Base-by-base conservation (phyloP, 2,113 vertebrate species). In the Hepsetus odoe region DNA sequence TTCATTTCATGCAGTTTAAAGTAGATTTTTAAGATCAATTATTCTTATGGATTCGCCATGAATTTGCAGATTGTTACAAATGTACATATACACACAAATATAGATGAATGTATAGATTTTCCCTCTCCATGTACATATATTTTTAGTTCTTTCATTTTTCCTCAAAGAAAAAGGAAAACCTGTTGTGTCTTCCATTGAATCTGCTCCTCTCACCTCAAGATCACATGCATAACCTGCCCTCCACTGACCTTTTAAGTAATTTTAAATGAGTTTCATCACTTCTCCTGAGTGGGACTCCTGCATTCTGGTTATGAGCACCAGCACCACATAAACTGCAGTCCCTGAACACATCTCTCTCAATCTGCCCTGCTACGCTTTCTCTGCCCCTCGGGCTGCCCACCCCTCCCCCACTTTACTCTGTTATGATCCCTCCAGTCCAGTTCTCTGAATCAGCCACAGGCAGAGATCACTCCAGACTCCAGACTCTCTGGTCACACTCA, bases 401-500 rank as follows among this genome's bases (percentile, higher is more conserved):
- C 80, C 84, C 79, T 86, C 81, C 86, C 87, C 85, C 80, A 77
- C 74, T 84, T 78, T 51, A 72, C 69, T 82, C 81, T 88, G 84
- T 86, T 85, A 84, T 84, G 86, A 87, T 88, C 88, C 81, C 79
- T 85, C 86, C 85, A 84, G 86, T 86, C 85, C 84, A 70, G 79
- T 85, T 86, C 89, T 49, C n/a, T 56, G 55, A 78, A 77, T 30
- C 58, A 61, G 26, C 67, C 46, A 53, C 82, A 87, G 26, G 81
- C 80, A 88, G 90, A 86, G 86, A 76, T 85, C 69, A 24, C 16
- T 74, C 88, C 88, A 82, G 82, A n/a, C n/a, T n/a, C n/a, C n/a
- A n/a, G n/a, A n/a, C 93, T 71, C 86, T 59, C 83, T 87, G 91
- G 83, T 91, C 91, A n/a, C 67, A 55, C 61, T 68, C 28, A 71